phyloP scores from a whole-genome alignment of 2,797 vertebrate species.

The Adrianichthys oophorus region DNA sequence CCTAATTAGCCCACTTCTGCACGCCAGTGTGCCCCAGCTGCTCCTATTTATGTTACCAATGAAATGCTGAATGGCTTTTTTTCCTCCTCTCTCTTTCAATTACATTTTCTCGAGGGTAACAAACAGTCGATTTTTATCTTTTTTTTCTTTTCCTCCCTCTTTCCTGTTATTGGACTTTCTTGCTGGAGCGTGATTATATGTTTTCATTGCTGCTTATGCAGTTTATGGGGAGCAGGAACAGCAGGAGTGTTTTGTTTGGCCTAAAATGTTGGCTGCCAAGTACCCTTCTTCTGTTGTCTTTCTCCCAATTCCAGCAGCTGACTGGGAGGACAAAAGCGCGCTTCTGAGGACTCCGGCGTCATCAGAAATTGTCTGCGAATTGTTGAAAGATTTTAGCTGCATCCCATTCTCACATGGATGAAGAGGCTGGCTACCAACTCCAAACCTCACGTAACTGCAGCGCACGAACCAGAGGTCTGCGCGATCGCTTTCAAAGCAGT shows the following conservation, averaged over 20 bases:
- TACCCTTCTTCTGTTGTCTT: conserved; percentile 31
- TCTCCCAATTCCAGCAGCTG: conserved; percentile 5
- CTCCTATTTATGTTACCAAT: conserved; percentile 67
- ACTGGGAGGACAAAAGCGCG: conserved; percentile 23
- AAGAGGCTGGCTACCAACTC: conserved; percentile 19
- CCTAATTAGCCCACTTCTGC: conserved; percentile 70
- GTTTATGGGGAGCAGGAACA: conserved; percentile 36
- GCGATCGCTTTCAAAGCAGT: conserved; percentile 56
- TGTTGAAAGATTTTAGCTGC: conserved; percentile 40
- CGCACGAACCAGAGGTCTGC: conserved; percentile 39
- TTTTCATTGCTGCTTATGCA: conserved; percentile 58
- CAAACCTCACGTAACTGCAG: conserved; percentile 55
- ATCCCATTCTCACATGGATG: conserved; percentile 34
- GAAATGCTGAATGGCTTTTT: conserved; percentile 68
- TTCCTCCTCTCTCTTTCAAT: conserved; percentile 18
- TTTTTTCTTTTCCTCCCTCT: conserved; percentile 28
- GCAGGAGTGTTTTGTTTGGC: conserved; percentile 62
- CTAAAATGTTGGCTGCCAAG: conserved; percentile 32
- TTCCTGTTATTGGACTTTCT: conserved; percentile 72
- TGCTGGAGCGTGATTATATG: conserved; percentile 62
- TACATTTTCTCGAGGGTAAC: conserved; percentile 62
- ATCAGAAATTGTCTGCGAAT: conserved; percentile 43
- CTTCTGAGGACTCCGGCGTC: conserved; percentile 44
- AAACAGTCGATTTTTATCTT: conserved; percentile 66
- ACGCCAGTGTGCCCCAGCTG: conserved; percentile 63